Evolutionary conservation across 2,888 invertebrate species (phyloP).

Genomic region (Nephrotoma guestfalica): DNA sequence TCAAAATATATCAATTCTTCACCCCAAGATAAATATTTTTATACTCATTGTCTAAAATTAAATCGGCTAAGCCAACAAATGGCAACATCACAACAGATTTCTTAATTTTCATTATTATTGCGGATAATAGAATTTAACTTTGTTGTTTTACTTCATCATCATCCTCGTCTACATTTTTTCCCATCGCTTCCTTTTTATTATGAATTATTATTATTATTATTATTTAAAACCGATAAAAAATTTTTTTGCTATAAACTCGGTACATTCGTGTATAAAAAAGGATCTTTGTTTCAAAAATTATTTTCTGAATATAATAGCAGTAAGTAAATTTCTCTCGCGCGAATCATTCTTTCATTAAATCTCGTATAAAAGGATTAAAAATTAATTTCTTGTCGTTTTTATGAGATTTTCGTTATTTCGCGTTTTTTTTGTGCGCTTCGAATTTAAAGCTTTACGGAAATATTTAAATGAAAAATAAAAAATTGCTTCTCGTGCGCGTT

Average conservation of each 20-base stretch:
- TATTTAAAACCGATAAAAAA: background rate
- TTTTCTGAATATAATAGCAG: background rate
- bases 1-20: background rate
- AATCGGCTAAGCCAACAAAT: background rate
- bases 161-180: background rate
- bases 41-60: background rate
- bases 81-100: background rate
- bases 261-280: background rate
- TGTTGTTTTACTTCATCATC: background rate
- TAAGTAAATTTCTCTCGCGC: too few species aligned
- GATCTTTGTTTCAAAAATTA: background rate
- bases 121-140: background rate
- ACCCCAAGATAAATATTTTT: background rate
- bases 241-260: background rate
- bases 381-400: background rate
- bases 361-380: background rate
- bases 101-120: background rate
- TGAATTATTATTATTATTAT: background rate
- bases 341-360: background rate
- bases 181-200: background rate
- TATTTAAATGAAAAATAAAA: background rate
- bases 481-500: background rate
- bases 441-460: background rate
- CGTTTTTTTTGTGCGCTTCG: background rate
- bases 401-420: background rate